Evolutionary conservation across 2,888 invertebrate species (phyloP).

Genomic region (Heliconius aoede): DNA sequence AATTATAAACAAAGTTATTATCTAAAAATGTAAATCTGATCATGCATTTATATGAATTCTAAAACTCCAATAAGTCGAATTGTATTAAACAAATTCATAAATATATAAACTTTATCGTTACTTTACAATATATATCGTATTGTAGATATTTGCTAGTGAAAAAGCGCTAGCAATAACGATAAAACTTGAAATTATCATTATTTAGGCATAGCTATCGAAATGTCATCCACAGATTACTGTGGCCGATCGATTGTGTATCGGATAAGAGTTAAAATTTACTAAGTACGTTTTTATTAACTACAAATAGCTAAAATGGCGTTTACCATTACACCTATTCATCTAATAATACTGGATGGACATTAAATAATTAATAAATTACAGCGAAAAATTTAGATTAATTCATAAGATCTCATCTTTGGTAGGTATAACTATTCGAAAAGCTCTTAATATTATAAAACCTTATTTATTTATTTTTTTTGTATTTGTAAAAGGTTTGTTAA

Average conservation of each 20-base stretch:
- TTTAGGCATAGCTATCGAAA: constrained; percentile 11
- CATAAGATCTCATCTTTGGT: constrained; percentile 79
- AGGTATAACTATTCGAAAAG: constrained; percentile 80
- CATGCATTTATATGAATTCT: constrained; percentile 48
- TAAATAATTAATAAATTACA: constrained; percentile 76
- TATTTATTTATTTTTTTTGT: constrained; percentile 63
- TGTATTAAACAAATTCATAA: not conserved
- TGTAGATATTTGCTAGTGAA: constrained; percentile 4
- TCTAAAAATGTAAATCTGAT: constrained; percentile 32
- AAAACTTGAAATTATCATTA: constrained; percentile 4
- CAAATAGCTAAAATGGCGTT: constrained; percentile 71
- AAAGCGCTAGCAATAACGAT: constrained; percentile 12
- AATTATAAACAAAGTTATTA: constrained; percentile 37
- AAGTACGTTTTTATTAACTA: constrained; percentile 63
- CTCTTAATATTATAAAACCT: constrained; percentile 78
- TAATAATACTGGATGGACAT: constrained; percentile 83
- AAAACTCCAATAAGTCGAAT: constrained; percentile 40
- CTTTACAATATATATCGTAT: constrained; percentile 7
- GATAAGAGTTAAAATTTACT: constrained; percentile 37
- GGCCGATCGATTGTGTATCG: constrained; percentile 33
- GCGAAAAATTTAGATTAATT: constrained; percentile 78
- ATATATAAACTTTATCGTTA: constrained; percentile 4
- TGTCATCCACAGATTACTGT: constrained; percentile 7
- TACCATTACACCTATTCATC: constrained; percentile 75
- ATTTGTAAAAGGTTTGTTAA: constrained; percentile 69